These are phyloP conservation scores for Ornithoptera alexandrae DNA, from an alignment of 2,888 invertebrate species.

Conservation along the genomic window DNA sequence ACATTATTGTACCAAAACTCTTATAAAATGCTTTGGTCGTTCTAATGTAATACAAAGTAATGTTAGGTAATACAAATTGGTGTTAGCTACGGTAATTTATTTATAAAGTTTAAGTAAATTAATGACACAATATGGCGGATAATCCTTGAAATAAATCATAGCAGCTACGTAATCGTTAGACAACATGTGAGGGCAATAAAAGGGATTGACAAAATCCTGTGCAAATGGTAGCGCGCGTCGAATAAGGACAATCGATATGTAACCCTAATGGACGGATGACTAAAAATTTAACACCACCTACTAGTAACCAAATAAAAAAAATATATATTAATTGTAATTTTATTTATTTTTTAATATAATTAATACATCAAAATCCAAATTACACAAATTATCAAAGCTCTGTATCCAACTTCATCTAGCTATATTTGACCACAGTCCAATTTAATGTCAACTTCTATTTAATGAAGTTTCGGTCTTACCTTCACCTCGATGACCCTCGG, in stretches of 20 bases:
- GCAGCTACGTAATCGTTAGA: slow-evolving; percentile 41
- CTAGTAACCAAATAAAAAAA: neutral
- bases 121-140: neutral
- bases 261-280: slow-evolving; percentile 31
- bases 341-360: no score
- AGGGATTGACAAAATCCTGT: slow-evolving; percentile 54
- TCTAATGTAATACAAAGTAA: neutral
- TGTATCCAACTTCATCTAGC: no score
- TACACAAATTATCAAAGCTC: no score
- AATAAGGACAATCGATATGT: slow-evolving; percentile 63
- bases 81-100: neutral
- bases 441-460: no score
- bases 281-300: neutral
- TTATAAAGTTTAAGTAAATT: neutral
- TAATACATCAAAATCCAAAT: no score
- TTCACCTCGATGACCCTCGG: no score
- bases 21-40: neutral
- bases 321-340: neutral
- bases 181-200: slow-evolving; percentile 55
- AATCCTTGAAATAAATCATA: slow-evolving; percentile 46
- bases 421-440: no score
- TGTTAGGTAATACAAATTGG: neutral
- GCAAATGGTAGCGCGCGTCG: slow-evolving; percentile 52
- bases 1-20: neutral
- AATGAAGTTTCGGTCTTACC: no score